Conservation (phyloP, 1,140 invertebrate genomes). For the Chlorops oryzae region DNA sequence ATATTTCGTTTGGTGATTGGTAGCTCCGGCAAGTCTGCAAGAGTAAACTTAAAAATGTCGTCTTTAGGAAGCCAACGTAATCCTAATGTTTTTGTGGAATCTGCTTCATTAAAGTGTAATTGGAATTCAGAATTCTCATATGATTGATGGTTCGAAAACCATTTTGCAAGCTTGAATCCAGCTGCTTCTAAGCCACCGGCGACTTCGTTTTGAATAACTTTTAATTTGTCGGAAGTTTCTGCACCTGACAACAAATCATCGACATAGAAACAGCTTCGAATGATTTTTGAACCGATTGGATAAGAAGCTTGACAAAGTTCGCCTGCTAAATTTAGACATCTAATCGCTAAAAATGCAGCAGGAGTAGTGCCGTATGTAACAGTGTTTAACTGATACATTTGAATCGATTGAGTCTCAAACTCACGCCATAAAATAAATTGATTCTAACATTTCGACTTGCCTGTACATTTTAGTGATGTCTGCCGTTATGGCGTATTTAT, state of each 20-base stretch:
- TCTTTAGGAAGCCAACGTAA: background rate
- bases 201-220: too few relatives aligned
- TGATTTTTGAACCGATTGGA: background rate
- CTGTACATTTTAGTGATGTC: slow-evolving; percentile 11
- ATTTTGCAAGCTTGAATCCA: too few relatives aligned
- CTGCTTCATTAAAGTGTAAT: background rate
- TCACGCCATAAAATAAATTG: slow-evolving; percentile 14
- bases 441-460: slow-evolving; percentile 1
- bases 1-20: background rate
- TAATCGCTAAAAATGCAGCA: background rate
- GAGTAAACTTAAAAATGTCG: background rate
- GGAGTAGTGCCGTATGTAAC: background rate
- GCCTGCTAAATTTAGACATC: background rate
- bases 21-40: background rate
- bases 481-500: slow-evolving; percentile 1
- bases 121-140: background rate
- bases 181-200: too few relatives aligned
- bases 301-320: background rate
- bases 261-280: background rate
- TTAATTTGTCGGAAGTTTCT: too few relatives aligned
- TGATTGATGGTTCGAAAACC: too few relatives aligned
- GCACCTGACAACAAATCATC: background rate
- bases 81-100: background rate
- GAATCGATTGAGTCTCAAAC: background rate
- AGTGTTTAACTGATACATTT: background rate